Evolutionary conservation across 1,140 invertebrate species (phyloP), one percentile per base, ranked within the genome.

Genomic region (Condylostylus longicornis): DNA sequence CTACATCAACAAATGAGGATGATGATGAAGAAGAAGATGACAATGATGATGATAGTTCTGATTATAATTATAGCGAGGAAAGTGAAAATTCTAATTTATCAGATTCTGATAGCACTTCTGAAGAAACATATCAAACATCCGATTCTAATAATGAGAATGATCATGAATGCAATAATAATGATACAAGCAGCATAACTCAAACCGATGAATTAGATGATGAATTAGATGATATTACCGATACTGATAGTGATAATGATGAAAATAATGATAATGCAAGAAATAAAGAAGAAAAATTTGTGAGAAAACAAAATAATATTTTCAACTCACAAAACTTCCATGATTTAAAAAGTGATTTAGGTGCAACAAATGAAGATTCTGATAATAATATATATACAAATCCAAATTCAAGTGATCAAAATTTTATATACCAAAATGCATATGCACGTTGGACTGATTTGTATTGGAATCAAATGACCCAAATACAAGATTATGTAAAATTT

Each of bases 1-100:
- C 48, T 18, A 49, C 53, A 2, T 56, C 53, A 1, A 41, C 41
- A 10, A 47, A 50, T 28, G 41, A 41, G 9, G 35, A 38, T 2
- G 30, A 42, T 10, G 12, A 17, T 17, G 6, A 31, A 17, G 25
- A 27, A 10, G 35, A 37, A 18, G 17, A 30, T 32, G 21, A 21
- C 7, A 25, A 20, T 29, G 13, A 31, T 31, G 10, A 23, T 4
- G 37, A 21, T 15, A 18, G n/a, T n/a, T n/a, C n/a, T n/a, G n/a
- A n/a, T n/a, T n/a, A n/a, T n/a, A n/a, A n/a, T n/a, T n/a, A n/a
- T n/a, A n/a, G n/a, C n/a, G n/a, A n/a, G n/a, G n/a, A n/a, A n/a
- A n/a, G n/a, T n/a, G n/a, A n/a, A n/a, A n/a, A n/a, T n/a, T n/a
- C n/a, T n/a, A n/a, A n/a, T n/a, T n/a, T n/a, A n/a, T n/a, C n/a